These are phyloP conservation scores for Nomada ferruginata DNA, from an alignment of 2,888 invertebrate genomes.

Conservation along the genomic window DNA sequence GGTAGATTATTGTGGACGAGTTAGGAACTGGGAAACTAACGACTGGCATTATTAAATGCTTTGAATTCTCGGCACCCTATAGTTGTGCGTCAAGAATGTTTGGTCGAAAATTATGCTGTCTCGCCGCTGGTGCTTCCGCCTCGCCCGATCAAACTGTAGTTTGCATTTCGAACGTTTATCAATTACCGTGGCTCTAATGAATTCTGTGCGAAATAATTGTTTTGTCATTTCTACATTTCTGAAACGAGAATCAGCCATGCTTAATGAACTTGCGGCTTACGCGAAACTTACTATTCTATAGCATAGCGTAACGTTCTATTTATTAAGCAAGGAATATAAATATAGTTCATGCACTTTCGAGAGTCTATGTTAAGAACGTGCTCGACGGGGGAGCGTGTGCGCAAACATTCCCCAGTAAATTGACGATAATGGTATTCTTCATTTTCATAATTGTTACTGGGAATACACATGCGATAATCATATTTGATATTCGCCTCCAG, in stretches of 20 bases:
- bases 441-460: slow-evolving; percentile 52
- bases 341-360: neutral
- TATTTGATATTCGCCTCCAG: slow-evolving; percentile 29
- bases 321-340: neutral
- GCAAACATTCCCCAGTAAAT: slow-evolving; percentile 26
- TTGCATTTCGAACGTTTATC: slow-evolving; percentile 26
- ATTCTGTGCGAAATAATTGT: neutral
- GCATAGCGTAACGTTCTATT: too few species aligned
- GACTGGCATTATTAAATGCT: slow-evolving; percentile 32
- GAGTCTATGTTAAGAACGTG: neutral
- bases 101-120: slow-evolving; percentile 19
- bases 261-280: neutral
- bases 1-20: slow-evolving; percentile 13
- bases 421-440: slow-evolving; percentile 44
- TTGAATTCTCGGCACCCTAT: slow-evolving; percentile 1
- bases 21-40: slow-evolving; percentile 21
- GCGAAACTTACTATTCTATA: neutral
- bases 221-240: neutral
- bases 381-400: neutral
- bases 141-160: neutral
- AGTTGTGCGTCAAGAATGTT: slow-evolving; percentile 20
- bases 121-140: too few species aligned
- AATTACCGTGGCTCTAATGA: neutral
- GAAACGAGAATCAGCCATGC: neutral
- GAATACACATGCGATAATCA: slow-evolving; percentile 34